A percentile compares a stretch with the other conserved stretches of the same genome.
Evolutionary conservation across 2,888 invertebrate species (phyloP).

Genomic region (Tipula helvola): DNA sequence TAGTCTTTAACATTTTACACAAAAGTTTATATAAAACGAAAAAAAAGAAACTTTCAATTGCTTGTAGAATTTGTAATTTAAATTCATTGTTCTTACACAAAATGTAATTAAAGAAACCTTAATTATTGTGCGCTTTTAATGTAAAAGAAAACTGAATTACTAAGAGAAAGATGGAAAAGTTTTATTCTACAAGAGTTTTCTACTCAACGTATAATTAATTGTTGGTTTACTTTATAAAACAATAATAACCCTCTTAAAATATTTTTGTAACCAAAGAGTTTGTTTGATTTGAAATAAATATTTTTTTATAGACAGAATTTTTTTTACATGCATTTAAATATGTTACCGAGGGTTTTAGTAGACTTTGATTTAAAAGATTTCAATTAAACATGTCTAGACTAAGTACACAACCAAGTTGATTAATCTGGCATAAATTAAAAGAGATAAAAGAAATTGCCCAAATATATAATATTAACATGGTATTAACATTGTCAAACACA

Average conservation of each 20-base stretch:
- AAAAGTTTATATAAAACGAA: no score
- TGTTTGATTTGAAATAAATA: background rate
- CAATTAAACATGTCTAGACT: background rate
- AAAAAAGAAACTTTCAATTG: background rate
- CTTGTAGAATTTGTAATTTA: background rate
- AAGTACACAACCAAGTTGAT: background rate
- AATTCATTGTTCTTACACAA: background rate
- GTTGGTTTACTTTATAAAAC: no score
- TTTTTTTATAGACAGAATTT: no score
- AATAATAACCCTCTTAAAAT: background rate
- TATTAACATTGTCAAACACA: background rate
- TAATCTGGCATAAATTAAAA: background rate
- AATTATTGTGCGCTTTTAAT: background rate
- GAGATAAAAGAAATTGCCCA: background rate
- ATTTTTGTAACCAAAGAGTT: background rate
- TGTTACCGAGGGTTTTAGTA: background rate
- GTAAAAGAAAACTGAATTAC: background rate
- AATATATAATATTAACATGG: background rate
- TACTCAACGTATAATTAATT: no score
- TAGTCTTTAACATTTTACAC: no score
- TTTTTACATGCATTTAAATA: background rate
- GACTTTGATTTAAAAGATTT: background rate
- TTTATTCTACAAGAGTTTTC: no score
- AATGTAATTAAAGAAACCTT: background rate
- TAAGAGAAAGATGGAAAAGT: background rate